These are phyloP conservation scores for Ochotona princeps DNA, from an alignment of 2,113 vertebrate species.

Conservation along the genomic window DNA sequence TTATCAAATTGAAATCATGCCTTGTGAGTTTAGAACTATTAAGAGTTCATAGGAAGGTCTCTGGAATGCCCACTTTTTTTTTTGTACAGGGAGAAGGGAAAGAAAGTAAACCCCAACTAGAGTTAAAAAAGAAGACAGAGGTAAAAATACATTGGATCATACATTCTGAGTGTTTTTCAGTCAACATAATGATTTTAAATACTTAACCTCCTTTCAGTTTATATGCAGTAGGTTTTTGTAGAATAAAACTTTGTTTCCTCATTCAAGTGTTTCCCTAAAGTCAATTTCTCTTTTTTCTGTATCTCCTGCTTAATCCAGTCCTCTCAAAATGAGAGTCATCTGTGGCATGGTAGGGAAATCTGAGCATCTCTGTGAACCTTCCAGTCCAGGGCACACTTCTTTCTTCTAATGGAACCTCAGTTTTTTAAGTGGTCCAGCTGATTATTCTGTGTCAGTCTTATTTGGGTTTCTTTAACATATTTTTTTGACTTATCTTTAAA, in stretches of 20 bases:
- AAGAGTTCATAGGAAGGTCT: neutral
- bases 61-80: neutral
- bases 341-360: neutral
- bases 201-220: neutral
- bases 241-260: neutral
- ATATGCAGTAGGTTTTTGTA: neutral
- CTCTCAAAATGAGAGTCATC: neutral
- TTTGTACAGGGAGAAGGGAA: neutral
- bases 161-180: neutral
- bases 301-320: neutral
- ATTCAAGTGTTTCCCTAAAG: neutral
- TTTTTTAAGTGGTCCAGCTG: neutral
- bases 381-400: neutral
- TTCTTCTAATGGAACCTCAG: neutral
- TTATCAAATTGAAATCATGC: neutral
- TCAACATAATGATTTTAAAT: neutral
- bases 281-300: neutral
- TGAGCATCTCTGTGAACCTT: neutral
- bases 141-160: neutral
- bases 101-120: neutral
- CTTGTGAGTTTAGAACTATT: slow-evolving; percentile 29
- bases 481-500: too few relatives aligned
- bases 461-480: neutral
- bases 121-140: neutral
- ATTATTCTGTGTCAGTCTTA: neutral